Evolutionary conservation across 2,797 vertebrate genomes (phyloP), one percentile per base, ranked within the genome.

Genomic region (Leptodactylus fallax): DNA sequence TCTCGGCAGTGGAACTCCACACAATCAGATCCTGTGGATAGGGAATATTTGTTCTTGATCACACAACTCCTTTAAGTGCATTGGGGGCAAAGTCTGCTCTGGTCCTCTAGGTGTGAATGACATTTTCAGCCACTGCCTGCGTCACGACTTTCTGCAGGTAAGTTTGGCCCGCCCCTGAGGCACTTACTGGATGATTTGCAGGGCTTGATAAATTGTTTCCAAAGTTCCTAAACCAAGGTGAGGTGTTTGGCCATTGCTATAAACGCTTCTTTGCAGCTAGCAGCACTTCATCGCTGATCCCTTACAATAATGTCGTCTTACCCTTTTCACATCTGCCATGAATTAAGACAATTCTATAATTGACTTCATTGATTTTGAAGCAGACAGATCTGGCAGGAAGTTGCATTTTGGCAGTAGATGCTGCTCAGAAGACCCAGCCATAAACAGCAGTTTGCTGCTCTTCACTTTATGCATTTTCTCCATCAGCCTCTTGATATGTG

Each of bases 321-420:
- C 21, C 47, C 58, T 23, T 81, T 49, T 49, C 61, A 51, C 80
- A 16, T 25, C 21, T 81, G n/a, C 6, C 61, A 23, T 81, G 80
- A 63, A 51, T 67, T 81, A 81, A 53, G 58, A 81, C 45, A 53
- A 49, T 25, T 49, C 80, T 51, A 81, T 81, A 81, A 81, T 67
- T 81, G 21, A n/a, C 49, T 51, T 25, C 14, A 81, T 81, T 67
- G 80, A 81, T 67, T 81, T 81, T 65, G 51, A 65, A 81, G 60
- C 80, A 51, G 80, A 51, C 80, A 67, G 61, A 16, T 67, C 60
- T n/a, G 72, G 72, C 72, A 76, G 72, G 72, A 49, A 76, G 19
- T 51, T 76, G 72, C 51, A 47, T 49, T 72, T 76, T 49, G 45
- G 72, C 72, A n/a, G 6, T 6, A 0, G 10, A 12, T 10, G 5